Evolutionary conservation across 2,797 vertebrate genomes (phyloP).

Genomic region (Dryobates pubescens): DNA sequence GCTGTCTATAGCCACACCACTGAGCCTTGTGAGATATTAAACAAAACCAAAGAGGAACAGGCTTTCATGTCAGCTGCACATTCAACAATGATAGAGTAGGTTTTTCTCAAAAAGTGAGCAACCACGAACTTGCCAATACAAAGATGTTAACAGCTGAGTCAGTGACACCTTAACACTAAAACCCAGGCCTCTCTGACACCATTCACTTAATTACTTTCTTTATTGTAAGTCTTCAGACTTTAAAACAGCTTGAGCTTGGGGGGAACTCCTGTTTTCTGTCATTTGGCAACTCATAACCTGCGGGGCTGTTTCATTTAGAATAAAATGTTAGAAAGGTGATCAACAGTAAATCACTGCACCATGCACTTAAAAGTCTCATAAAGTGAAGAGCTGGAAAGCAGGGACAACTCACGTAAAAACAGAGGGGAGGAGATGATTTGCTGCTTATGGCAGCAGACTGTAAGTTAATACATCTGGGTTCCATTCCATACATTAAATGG

Average conservation of each 20-base stretch:
- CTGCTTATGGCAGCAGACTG: background rate
- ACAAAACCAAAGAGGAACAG: background rate
- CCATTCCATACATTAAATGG: background rate
- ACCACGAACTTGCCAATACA: constrained; percentile 19
- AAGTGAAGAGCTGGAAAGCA: constrained; percentile 49
- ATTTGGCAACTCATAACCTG: constrained; percentile 57
- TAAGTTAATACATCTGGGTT: constrained; percentile 36
- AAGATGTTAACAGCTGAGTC: constrained; percentile 9
- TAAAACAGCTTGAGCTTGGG: constrained; percentile 34
- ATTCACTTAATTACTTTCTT: constrained; percentile 49
- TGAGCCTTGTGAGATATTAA: background rate
- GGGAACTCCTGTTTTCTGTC: constrained; percentile 55
- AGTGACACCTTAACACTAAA: constrained; percentile 36
- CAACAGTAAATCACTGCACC: constrained; percentile 42
- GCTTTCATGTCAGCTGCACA: background rate
- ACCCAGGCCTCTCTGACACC: constrained; percentile 12
- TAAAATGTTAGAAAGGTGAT: constrained; percentile 48
- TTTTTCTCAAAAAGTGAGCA: background rate
- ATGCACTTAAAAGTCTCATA: constrained; percentile 13
- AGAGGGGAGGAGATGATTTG: constrained; percentile 39
- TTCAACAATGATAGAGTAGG: background rate
- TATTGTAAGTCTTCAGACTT: constrained; percentile 22
- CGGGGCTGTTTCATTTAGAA: constrained; percentile 41
- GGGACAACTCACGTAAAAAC: background rate
- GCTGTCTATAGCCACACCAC: background rate